A percentile compares a stretch with the other conserved stretches of the same genome.
Conservation (phyloP, 2,113 vertebrate genomes). For the Callocephalon fimbriatum region DNA sequence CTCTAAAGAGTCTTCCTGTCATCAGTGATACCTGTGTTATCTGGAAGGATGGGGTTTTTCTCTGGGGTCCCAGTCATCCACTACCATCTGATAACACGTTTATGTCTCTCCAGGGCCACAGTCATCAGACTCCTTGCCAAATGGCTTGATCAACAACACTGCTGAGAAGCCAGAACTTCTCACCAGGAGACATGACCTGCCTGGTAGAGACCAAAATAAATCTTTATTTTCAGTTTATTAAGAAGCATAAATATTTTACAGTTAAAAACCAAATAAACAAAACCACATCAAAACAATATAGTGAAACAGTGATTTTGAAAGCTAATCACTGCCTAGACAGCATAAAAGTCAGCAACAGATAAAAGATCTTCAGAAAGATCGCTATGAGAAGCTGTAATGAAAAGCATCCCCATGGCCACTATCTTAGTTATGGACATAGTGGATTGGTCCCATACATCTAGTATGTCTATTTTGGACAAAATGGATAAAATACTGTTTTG, state of each 20-base stretch:
- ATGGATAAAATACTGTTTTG: background rate
- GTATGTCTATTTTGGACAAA: background rate
- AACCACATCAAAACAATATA: fast-evolving
- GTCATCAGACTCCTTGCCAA: background rate
- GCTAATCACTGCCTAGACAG: background rate
- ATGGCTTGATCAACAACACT: background rate
- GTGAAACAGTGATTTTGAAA: background rate
- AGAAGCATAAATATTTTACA: background rate
- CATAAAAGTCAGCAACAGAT: background rate
- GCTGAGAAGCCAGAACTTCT: background rate
- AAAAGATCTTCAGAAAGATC: background rate
- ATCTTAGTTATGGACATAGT: background rate
- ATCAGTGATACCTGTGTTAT: background rate
- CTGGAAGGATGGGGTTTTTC: background rate
- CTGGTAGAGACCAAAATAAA: background rate
- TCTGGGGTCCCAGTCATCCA: background rate
- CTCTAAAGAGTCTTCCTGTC: background rate
- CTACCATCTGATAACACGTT: background rate
- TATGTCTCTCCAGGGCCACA: background rate
- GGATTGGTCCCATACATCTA: background rate
- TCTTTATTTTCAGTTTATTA: background rate
- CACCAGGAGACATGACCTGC: background rate
- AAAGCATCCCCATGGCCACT: background rate
- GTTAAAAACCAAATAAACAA: background rate
- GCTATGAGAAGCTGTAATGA: background rate